Conservation (phyloP, 2,888 invertebrate species). For the Cephus spinipes region DNA sequence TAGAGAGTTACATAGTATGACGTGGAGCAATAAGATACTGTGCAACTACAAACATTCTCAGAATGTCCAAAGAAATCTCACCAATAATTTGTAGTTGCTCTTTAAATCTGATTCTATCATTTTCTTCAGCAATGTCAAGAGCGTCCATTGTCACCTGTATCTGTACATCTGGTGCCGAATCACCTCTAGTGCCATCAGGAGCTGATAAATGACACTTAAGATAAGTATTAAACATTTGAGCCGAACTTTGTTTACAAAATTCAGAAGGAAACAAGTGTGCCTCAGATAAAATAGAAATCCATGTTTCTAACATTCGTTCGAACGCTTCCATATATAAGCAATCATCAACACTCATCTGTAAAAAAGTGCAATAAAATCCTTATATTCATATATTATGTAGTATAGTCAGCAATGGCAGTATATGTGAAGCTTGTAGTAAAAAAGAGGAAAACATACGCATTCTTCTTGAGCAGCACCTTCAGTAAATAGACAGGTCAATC, state of each 20-base stretch:
- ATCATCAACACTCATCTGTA: slow-evolving; percentile 67
- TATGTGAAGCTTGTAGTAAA: not conserved
- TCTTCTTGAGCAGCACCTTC: slow-evolving; percentile 76
- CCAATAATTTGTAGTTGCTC: slow-evolving; percentile 83
- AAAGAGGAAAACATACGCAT: slow-evolving; percentile 67
- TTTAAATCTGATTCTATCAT: slow-evolving; percentile 74
- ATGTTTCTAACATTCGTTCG: slow-evolving; percentile 76
- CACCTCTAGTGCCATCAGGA: slow-evolving; percentile 78
- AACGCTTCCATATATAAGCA: slow-evolving; percentile 76
- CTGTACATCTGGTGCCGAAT: not conserved
- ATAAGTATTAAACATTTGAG: slow-evolving; percentile 82
- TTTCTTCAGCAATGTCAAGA: slow-evolving; percentile 73
- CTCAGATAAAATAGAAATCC: slow-evolving; percentile 72
- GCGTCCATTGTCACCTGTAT: slow-evolving; percentile 40
- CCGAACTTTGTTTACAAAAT: slow-evolving; percentile 61
- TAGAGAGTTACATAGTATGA: not conserved
- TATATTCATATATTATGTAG: not conserved
- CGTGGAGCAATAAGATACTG: not conserved
- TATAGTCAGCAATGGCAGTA: not conserved
- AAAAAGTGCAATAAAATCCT: slow-evolving; percentile 11
- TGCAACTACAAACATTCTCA: not conserved
- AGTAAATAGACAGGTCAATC: slow-evolving; percentile 74
- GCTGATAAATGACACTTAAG: slow-evolving; percentile 83
- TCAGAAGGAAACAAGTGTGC: slow-evolving; percentile 63
- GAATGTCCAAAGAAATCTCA: slow-evolving; percentile 43